Evolutionary conservation across 2,797 vertebrate genomes (phyloP), one percentile per base, ranked within the genome.

Genomic region (Danio jaintianensis): DNA sequence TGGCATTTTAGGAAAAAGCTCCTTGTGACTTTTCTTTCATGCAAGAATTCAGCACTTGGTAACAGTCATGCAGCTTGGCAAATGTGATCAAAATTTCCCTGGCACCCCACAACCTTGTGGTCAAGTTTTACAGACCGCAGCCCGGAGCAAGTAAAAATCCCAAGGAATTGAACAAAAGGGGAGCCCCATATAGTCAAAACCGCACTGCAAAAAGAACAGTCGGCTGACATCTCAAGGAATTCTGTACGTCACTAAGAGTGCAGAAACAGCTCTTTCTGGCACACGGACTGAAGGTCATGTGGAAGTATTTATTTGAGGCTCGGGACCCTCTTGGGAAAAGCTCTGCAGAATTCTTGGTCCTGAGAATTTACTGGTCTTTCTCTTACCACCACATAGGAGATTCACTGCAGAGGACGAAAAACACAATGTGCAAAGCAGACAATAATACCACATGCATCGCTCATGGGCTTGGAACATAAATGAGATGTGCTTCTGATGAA

Each of bases 291-390:
- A 48, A 80, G 86, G 86, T 87, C 86, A 87, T 85, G 84, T 84
- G 84, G 82, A 87, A 85, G 78, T 87, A 85, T 87, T 87, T 87
- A 87, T 87, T 83, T 83, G 86, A 84, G 83, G 85, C 72, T 80
- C 10, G 36, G 71, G 72, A 84, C 72, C 82, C 86, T 85, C 86
- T 74, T 82, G 86, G 84, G 86, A 82, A 81, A 76, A 79, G 71
- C 76, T 83, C 80, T 62, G 78, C 43, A 61, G 62, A 82, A 83
- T 79, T 81, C 75, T 80, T 56, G 61, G 82, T 66, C 84, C 86
- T 87, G 83, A 84, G 83, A 86, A 86, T 79, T 47, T 11, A 9
- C 78, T 83, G 82, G 67, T 74, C 77, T 79, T 82, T 81, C 45
- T 86, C 64, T 80, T 9, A 80, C 56, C 72, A 52, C 62, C 71